phyloP scores from a whole-genome alignment of 2,888 invertebrate species.

The Eristalis tenax region DNA sequence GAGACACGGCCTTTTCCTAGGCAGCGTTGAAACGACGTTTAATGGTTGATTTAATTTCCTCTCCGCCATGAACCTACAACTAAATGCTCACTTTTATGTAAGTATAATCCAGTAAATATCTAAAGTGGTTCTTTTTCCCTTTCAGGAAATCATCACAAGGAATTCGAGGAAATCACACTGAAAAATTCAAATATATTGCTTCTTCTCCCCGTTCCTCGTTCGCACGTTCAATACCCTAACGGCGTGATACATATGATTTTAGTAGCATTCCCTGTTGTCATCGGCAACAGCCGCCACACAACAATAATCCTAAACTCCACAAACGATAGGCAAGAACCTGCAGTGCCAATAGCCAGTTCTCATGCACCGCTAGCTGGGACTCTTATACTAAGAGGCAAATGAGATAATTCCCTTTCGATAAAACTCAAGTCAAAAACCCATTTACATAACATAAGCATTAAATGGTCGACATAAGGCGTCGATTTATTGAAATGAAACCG shows the following conservation, averaged over 20 bases:
- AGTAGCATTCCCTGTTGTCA: background rate
- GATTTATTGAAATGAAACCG: constrained; percentile 67
- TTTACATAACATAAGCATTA: constrained; percentile 57
- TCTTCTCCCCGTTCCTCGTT: background rate
- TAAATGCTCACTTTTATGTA: background rate
- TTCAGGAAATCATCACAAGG: background rate
- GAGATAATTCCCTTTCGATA: constrained; percentile 55
- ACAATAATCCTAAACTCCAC: constrained; percentile 30
- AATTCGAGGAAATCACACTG: background rate
- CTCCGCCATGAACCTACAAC: background rate
- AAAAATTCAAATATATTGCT: background rate
- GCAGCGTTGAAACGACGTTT: background rate
- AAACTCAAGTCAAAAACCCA: constrained; percentile 53
- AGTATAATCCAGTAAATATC: background rate
- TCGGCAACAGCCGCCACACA: constrained; percentile 4
- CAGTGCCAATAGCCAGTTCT: background rate
- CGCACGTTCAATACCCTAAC: background rate
- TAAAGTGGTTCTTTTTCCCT: background rate
- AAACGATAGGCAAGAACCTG: constrained; percentile 2
- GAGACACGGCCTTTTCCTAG: background rate
- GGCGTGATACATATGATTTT: background rate
- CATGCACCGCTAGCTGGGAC: constrained; percentile 2
- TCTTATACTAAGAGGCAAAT: constrained; percentile 26
- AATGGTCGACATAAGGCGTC: constrained; percentile 40
- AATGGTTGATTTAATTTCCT: background rate